phyloP scores from a whole-genome alignment of 2,888 invertebrate genomes.

The Nomada goodeniana region DNA sequence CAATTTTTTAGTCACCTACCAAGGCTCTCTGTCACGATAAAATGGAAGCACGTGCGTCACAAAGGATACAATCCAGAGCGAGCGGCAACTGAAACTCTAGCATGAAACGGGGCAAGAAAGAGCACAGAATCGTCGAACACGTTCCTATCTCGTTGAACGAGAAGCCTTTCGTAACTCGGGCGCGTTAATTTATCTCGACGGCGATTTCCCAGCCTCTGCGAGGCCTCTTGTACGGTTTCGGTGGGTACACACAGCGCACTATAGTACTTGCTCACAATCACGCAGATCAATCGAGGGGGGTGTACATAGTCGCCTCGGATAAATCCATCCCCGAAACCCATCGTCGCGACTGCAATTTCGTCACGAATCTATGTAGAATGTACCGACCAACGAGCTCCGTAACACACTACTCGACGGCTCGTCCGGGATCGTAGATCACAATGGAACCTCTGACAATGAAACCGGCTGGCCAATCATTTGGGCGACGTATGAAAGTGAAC shows the following conservation, averaged over 20 bases:
- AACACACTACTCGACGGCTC: neutral
- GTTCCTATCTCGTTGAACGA: slow-evolving; percentile 24
- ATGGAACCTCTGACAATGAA: neutral
- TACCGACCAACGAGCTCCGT: neutral
- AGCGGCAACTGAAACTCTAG: slow-evolving; percentile 4
- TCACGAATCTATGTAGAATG: neutral
- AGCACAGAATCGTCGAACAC: neutral
- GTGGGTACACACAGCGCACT: slow-evolving; percentile 26
- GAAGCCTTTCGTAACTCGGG: slow-evolving; percentile 40
- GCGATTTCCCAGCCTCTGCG: slow-evolving; percentile 20
- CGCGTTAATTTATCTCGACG: slow-evolving; percentile 30
- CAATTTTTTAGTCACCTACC: slow-evolving; percentile 26
- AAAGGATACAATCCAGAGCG: slow-evolving; percentile 28
- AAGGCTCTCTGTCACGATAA: slow-evolving; percentile 30
- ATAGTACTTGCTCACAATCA: slow-evolving; percentile 36
- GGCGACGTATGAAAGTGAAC: neutral
- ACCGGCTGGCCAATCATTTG: neutral
- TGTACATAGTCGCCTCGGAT: neutral
- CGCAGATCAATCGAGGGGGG: slow-evolving; percentile 6
- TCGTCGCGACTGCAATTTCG: neutral
- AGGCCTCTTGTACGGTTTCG: slow-evolving; percentile 43
- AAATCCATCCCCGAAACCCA: slow-evolving; percentile 17
- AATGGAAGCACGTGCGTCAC: slow-evolving; percentile 54
- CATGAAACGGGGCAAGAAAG: slow-evolving; percentile 3
- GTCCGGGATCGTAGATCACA: neutral